Base-by-base conservation (phyloP, 1,140 invertebrate genomes). In the Protaetia brevitarsis region DNA sequence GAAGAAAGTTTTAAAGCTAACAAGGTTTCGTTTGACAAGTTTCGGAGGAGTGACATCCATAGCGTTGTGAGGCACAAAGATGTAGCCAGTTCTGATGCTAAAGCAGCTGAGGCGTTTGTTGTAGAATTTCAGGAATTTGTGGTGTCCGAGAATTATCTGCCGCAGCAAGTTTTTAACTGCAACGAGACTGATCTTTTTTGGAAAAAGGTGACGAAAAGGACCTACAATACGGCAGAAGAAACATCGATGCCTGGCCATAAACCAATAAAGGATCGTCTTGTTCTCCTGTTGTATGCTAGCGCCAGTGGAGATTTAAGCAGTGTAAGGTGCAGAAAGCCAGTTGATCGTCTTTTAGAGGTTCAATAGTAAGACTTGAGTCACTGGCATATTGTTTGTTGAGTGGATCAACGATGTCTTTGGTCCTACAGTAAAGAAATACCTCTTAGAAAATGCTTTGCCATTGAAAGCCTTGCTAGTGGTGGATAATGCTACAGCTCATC, bases 131-230 rank as follows among this genome's bases (percentile, higher is more conserved):
- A 19, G n/a, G 13, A 45, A 6, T 16, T 45, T 13, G 13, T 28
- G 5, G 26, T 27, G 7, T 3, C 19, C 29, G 64, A 75, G 68
- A 69, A 75, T 69, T 69, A 70, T 58, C 73, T 69, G 31, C 68
- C 75, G 3, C 61, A 79, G 56, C 76, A 80, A 73, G 72, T 81
- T 36, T 80, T 81, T 59, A 81, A 80, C 64, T 72, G 73, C 61
- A 74, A 81, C 66, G 78, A 81, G 68, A 81, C 74, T 11, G 75
- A 70, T 29, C 67, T 79, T 41, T 79, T 73, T 71, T 79, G 74
- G 75, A 79, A 79, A 72, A 72, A 68, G 68, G 72, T 78, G 65
- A n/a, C n/a, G n/a, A n/a, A n/a, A n/a, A n/a, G n/a, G n/a, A n/a
- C 73, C 73, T 31, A 70, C 66, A 60, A 69, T 62, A 72, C 73